phyloP scores from a whole-genome alignment of 2,797 vertebrate species.

The Brachymystax lenok region DNA sequence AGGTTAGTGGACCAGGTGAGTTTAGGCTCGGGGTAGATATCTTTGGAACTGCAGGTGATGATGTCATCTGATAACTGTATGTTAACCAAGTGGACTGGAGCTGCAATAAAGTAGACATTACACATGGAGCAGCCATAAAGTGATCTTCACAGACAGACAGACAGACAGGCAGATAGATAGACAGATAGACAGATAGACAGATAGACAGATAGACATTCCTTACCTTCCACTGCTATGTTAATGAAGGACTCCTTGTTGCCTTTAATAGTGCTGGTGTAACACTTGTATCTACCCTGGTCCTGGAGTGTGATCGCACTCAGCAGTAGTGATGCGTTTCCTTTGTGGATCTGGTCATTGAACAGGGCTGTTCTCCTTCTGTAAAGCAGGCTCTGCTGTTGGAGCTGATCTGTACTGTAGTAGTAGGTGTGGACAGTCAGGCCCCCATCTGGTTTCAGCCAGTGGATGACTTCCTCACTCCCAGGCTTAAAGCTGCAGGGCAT shows the following conservation, averaged over 20 bases:
- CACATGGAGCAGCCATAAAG: neutral
- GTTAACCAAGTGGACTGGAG: neutral
- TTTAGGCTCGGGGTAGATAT: conserved; percentile 8
- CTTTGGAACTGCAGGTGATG: conserved; percentile 7
- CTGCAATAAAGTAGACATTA: neutral
- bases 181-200: too few species aligned
- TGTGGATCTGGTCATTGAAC: neutral
- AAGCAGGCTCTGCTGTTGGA: neutral
- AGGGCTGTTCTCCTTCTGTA: conserved; percentile 9
- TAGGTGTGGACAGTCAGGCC: neutral
- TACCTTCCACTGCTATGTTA: neutral
- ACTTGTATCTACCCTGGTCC: conserved; percentile 11
- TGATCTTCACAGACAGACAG: neutral
- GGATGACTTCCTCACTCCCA: neutral
- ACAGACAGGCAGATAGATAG: neutral
- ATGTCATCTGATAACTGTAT: conserved; percentile 4
- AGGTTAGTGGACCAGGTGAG: neutral
- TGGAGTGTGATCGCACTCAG: neutral
- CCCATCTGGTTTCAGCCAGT: neutral
- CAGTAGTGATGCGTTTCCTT: conserved; percentile 4
- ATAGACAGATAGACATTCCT: neutral
- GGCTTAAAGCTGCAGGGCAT: conserved; percentile 3
- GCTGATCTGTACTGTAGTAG: neutral
- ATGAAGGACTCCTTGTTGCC: neutral
- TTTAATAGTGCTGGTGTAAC: conserved; percentile 1